Evolutionary conservation across 1,140 invertebrate genomes (phyloP), one percentile per base, ranked within the genome.

Genomic region (Onthophagus taurus): DNA sequence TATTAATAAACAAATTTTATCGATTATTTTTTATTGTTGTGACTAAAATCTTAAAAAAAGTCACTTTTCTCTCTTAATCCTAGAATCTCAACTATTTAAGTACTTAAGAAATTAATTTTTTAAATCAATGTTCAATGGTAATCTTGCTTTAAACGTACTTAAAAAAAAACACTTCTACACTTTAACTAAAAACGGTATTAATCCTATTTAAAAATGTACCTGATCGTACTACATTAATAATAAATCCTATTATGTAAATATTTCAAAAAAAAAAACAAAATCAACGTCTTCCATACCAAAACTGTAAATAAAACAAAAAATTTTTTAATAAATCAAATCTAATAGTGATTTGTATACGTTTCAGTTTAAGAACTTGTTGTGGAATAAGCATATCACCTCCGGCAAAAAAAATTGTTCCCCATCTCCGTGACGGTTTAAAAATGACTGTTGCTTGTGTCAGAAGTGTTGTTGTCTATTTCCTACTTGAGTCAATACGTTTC

Each of bases 401-500:
- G 23, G 8, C n/a, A 31, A 31, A 4, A 35, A 5, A 35, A 17
- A 14, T 35, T 6, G n/a, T 20, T 9, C 13, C 4, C 23, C 16
- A 39, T 26, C 16, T 29, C 19, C 29, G 13, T 9, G 16, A 12
- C 37, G 5, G 13, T 29, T 43, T 21, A 3, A 29, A 16, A 11
- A 16, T 42, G 8, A n/a, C n/a, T n/a, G n/a, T n/a, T n/a, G n/a
- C n/a, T 42, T 30, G 8, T 43, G 9, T 43, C 12, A 21, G 30
- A 24, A n/a, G n/a, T n/a, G n/a, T n/a, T n/a, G n/a, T n/a, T 37
- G 16, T 45, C 55, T 59, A 53, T 57, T 60, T 61, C 58, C 59
- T 61, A 61, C 59, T 60, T 61, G 48, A 53, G 59, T 61, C 59
- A 61, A 61, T 61, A 61, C 44, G 53, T 55, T 55, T 39, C 14